Conservation (phyloP, 2,888 invertebrate genomes). For the Heteromurus nitidus region DNA sequence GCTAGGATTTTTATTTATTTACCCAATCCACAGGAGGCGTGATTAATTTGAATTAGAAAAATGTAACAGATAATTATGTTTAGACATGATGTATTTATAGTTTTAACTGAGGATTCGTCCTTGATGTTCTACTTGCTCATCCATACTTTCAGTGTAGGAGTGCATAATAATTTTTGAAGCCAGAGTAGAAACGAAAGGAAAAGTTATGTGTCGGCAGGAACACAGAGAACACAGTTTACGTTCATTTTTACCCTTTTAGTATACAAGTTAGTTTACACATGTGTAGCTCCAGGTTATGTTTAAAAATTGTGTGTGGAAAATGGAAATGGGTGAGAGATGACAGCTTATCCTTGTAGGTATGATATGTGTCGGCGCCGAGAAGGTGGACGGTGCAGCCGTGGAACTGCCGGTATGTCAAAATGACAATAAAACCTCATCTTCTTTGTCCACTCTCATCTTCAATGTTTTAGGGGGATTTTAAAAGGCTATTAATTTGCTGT, state of each 20-base stretch:
- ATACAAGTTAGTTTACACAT: background rate
- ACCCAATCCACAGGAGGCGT: too few relatives aligned
- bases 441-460: background rate
- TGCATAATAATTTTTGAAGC: background rate
- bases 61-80: too few relatives aligned
- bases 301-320: conserved; percentile 7
- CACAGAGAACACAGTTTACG: background rate
- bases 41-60: too few relatives aligned
- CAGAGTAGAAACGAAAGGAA: conserved; percentile 28
- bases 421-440: too few relatives aligned
- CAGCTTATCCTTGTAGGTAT: conserved; percentile 83
- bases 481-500: conserved; percentile 49
- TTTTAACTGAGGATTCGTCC: background rate
- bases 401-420: conserved; percentile 92
- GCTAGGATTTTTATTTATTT: too few relatives aligned
- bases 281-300: background rate
- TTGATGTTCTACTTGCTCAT: background rate
- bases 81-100: background rate
- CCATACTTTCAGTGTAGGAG: background rate
- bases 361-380: conserved; percentile 98
- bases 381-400: conserved; percentile 97
- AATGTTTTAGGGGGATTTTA: conserved; percentile 10
- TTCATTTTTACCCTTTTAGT: too few relatives aligned
- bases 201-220: conserved; percentile 24
- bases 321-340: conserved; percentile 53